These are phyloP conservation scores for Elaphurus davidianus DNA, from an alignment of 2,113 vertebrate species.

Conservation along the genomic window DNA sequence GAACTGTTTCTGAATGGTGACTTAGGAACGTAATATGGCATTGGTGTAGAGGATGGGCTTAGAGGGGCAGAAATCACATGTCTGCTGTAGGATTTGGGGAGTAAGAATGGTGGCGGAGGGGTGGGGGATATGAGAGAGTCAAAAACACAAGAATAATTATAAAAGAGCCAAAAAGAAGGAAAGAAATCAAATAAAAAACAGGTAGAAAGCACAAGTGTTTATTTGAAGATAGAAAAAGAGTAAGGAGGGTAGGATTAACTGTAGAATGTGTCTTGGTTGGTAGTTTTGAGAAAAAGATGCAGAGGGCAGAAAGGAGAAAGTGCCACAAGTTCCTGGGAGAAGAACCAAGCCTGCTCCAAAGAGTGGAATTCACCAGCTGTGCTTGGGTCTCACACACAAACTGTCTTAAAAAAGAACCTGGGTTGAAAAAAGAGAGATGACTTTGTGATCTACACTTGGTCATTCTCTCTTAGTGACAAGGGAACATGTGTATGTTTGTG, in stretches of 20 bases:
- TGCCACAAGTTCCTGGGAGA: not conserved
- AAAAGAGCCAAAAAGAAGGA: not conserved
- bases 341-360: not conserved
- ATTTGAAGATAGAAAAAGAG: not conserved
- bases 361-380: not conserved
- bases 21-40: not conserved
- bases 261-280: not conserved
- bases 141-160: not conserved
- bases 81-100: not conserved
- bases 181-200: not conserved
- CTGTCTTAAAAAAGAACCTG: not conserved
- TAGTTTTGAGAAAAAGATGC: not conserved
- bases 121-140: not conserved
- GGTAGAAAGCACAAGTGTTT: not conserved
- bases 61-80: not conserved
- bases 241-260: not conserved
- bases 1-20: not conserved
- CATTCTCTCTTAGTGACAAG: not conserved
- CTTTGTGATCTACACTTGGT: not conserved
- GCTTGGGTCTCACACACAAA: not conserved
- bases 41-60: not conserved
- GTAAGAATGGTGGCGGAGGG: accelerated
- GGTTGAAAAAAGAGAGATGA: not conserved
- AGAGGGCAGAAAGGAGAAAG: not conserved
- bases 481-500: not conserved